Percentiles rank a stretch among this genome's conserved stretches.
Conservation (phyloP, 2,888 invertebrate species). For the Halocaridina rubra region DNA sequence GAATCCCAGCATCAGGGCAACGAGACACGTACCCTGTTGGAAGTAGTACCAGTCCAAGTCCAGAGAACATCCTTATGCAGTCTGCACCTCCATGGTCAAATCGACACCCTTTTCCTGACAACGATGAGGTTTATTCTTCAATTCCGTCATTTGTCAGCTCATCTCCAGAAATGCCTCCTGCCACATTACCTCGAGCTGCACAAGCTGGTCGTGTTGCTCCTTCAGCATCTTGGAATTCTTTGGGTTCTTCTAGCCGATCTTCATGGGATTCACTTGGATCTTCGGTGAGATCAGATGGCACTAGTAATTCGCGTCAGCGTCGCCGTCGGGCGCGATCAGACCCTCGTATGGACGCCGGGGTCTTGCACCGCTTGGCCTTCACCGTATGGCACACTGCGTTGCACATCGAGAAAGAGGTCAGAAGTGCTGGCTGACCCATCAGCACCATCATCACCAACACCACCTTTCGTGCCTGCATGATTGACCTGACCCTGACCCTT, state of each 20-base stretch:
- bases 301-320: constrained; percentile 35
- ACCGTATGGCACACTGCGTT: constrained; percentile 81
- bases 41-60: constrained; percentile 50
- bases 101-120: constrained; percentile 17
- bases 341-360: constrained; percentile 70
- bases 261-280: constrained; percentile 62
- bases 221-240: constrained; percentile 61
- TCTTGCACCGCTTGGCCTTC: constrained; percentile 79
- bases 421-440: constrained; percentile 44
- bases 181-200: constrained; percentile 47
- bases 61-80: constrained; percentile 39
- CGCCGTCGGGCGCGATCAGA: constrained; percentile 57
- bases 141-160: constrained; percentile 61
- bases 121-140: constrained; percentile 62
- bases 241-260: constrained; percentile 56
- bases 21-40: constrained; percentile 26
- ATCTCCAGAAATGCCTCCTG: constrained; percentile 55
- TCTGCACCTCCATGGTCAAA: constrained; percentile 41
- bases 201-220: constrained; percentile 53
- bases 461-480: constrained; percentile 46
- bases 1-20: neutral
- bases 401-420: constrained; percentile 74
- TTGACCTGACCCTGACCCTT: constrained; percentile 50
- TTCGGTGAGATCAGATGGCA: constrained; percentile 52
- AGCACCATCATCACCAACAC: constrained; percentile 12